phyloP scores from a whole-genome alignment of 2,888 invertebrate genomes.

The Ormyrus labotus region DNA sequence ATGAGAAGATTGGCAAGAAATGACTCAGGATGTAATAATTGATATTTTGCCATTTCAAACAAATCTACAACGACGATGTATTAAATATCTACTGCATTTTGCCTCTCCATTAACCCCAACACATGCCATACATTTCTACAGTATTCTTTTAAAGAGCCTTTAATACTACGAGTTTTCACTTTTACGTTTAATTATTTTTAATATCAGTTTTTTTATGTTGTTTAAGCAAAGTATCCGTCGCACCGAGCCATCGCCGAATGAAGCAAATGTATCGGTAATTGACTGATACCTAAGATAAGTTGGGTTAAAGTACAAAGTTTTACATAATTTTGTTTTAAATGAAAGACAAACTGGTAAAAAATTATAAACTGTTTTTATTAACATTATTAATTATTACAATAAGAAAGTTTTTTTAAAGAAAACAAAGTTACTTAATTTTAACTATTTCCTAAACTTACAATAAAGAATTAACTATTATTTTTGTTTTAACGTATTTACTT shows the following conservation, averaged over 20 bases:
- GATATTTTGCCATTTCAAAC: too few species aligned
- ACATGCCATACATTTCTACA: too few species aligned
- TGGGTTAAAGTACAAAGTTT: conserved; percentile 1
- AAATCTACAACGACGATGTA: too few species aligned
- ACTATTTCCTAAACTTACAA: neutral
- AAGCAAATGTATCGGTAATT: conserved; percentile 51
- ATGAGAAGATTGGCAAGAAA: neutral
- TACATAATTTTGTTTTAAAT: conserved; percentile 26
- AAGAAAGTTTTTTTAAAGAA: neutral
- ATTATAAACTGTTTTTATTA: conserved; percentile 50
- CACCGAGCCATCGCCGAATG: neutral
- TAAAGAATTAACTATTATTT: conserved; percentile 38
- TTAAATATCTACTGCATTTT: too few species aligned
- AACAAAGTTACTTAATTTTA: neutral
- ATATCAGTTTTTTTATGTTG: too few species aligned
- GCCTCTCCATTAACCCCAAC: too few species aligned
- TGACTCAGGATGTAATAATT: neutral
- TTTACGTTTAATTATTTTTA: too few species aligned
- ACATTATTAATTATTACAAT: conserved; percentile 1
- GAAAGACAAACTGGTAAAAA: conserved; percentile 35
- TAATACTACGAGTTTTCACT: too few species aligned
- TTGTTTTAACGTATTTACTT: neutral
- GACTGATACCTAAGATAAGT: conserved; percentile 34
- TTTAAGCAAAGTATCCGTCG: neutral
- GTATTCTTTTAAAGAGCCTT: too few species aligned